A percentile compares a stretch with the other conserved stretches of the same genome.
Conservation (phyloP, 2,113 vertebrate species). For the Pongo pygmaeus region DNA sequence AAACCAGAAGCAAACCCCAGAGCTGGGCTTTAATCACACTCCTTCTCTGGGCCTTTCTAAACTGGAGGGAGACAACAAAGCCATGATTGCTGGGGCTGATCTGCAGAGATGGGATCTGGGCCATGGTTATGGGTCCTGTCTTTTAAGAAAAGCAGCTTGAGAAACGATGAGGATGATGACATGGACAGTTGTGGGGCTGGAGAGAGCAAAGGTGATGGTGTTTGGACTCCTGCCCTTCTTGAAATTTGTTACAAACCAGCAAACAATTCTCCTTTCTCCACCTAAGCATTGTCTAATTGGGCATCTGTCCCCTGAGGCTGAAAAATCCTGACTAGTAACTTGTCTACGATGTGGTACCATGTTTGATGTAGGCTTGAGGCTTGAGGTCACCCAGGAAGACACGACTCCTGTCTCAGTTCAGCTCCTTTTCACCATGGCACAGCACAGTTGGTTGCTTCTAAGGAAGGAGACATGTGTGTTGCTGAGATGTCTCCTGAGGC, state of each 20-base stretch:
- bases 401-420: background rate
- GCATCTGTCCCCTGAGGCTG: background rate
- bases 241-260: background rate
- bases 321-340: background rate
- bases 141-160: background rate
- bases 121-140: accelerated
- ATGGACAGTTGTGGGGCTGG: accelerated
- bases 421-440: background rate
- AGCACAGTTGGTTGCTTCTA: background rate
- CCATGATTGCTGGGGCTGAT: background rate
- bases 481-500: background rate
- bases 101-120: background rate
- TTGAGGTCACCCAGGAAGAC: background rate
- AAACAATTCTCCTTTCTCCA: background rate
- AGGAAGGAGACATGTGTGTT: background rate
- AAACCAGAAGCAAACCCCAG: background rate
- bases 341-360: background rate
- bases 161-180: background rate
- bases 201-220: accelerated
- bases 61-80: no score
- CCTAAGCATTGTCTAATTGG: background rate
- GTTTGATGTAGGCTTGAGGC: background rate
- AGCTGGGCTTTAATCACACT: background rate
- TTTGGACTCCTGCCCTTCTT: background rate
- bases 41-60: background rate